These are phyloP conservation scores for Drosophila falleni DNA, from an alignment of 2,888 invertebrate species.

Conservation along the genomic window DNA sequence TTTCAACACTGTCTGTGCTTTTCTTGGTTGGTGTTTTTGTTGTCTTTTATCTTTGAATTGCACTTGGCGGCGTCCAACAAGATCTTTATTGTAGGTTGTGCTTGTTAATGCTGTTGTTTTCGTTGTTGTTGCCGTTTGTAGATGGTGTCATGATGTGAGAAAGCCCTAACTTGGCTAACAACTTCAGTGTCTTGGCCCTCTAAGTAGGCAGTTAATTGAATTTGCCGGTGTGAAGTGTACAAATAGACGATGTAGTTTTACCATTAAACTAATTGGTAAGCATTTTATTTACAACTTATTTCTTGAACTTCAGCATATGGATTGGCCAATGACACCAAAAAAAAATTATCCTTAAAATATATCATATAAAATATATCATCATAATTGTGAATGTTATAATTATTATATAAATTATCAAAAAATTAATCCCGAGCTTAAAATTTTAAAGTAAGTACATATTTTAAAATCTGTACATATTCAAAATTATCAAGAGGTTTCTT, in stretches of 20 bases:
- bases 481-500: too few relatives aligned
- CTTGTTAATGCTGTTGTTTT: conserved; percentile 23
- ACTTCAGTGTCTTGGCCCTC: conserved; percentile 5
- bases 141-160: conserved; percentile 72
- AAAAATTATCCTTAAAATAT: too few relatives aligned
- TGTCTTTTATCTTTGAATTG: conserved; percentile 37
- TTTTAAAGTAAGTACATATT: too few relatives aligned
- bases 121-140: conserved; percentile 30
- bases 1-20: conserved; percentile 27
- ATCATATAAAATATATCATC: too few relatives aligned
- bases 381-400: not conserved
- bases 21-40: conserved; percentile 31
- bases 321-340: not conserved
- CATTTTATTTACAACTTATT: not conserved
- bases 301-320: not conserved
- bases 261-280: conserved; percentile 6
- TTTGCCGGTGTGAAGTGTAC: conserved; percentile 16
- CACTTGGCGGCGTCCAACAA: conserved; percentile 45
- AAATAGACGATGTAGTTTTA: conserved; percentile 2
- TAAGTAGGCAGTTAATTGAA: conserved; percentile 41
- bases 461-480: too few relatives aligned
- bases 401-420: not conserved
- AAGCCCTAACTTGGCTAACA: conserved; percentile 16
- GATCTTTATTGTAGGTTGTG: conserved; percentile 46
- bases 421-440: too few relatives aligned